Base-by-base conservation (phyloP, 2,888 invertebrate species). In the Nomada fucata region DNA sequence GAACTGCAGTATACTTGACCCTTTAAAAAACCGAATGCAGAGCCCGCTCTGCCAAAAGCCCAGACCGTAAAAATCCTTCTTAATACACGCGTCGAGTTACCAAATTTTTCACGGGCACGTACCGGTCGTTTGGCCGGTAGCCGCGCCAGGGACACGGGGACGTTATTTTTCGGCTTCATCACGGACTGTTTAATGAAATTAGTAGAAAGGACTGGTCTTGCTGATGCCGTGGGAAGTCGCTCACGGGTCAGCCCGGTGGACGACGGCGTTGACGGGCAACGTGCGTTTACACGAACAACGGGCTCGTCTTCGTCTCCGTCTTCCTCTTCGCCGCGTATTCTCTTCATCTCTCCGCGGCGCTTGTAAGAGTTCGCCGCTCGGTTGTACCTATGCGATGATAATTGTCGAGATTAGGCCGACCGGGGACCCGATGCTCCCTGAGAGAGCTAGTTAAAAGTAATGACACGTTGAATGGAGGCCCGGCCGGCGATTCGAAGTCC, bases 181-280 rank as follows among this genome's bases (percentile, higher is more conserved):
- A 60, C 55, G 76, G 73, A 77, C 89, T 78, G 84, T 84, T 88
- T 90, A 91, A 92, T 91, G 89, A 91, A 92, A 92, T 91, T 90
- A 92, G 89, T 90, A 86, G 85, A 88, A 75, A 85, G 79, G 86
- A 90, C 87, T 86, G 87, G 89, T 85, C 86, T 77, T 81, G 70
- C 70, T 64, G 84, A 86, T 89, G 89, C 90, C 93, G 93, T 92
- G 93, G 92, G 92, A 93, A 93, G 90, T 91, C 89, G 90, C 89
- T 91, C 89, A 87, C 90, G 91, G 92, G 91, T 91, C 92, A 92
- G 50, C 60, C 2, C 47, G 47, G 60, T 71, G 68, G 77, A 63
- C 63, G 82, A 84, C 86, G 13, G 69, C 80, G 77, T 74, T 65
- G 84, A 80, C 86, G 79, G 70, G 26, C 52, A 65, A 67, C 80